These are phyloP conservation scores for Ctenosaura bakeri DNA, from an alignment of 2,797 vertebrate species.

Conservation along the genomic window DNA sequence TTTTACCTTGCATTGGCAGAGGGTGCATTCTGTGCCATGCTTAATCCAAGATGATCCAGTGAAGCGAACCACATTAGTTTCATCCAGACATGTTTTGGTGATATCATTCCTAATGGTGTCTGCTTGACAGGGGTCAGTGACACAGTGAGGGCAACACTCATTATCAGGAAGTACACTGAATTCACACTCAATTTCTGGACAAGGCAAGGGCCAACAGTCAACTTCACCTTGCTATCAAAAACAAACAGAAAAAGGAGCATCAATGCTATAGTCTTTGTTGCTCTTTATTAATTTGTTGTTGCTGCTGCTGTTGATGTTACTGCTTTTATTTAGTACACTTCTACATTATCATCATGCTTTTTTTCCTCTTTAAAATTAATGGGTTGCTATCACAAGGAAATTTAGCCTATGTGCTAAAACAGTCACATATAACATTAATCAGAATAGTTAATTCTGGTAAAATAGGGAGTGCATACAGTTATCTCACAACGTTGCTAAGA, in stretches of 20 bases:
- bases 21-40: conserved; percentile 96
- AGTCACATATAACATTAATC: background rate
- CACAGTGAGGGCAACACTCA: conserved; percentile 94
- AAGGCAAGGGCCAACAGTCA: conserved; percentile 97
- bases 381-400: background rate
- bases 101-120: conserved; percentile 95
- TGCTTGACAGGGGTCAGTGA: conserved; percentile 94
- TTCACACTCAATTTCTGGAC: conserved; percentile 93
- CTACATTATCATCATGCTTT: no score
- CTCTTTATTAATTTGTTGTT: background rate
- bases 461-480: conserved; percentile 28
- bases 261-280: background rate
- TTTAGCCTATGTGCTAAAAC: background rate
- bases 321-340: no score
- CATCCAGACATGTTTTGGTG: conserved; percentile 96
- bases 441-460: conserved; percentile 11
- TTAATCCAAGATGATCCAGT: conserved; percentile 98
- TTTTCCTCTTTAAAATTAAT: background rate
- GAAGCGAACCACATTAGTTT: conserved; percentile 92
- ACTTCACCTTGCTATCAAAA: conserved; percentile 92
- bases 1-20: conserved; percentile 98
- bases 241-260: conserved; percentile 32
- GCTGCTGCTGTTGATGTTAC: background rate
- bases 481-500: background rate
- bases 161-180: conserved; percentile 93